Evolutionary conservation across 2,113 vertebrate genomes (phyloP).

Genomic region (Prionailurus viverrinus): DNA sequence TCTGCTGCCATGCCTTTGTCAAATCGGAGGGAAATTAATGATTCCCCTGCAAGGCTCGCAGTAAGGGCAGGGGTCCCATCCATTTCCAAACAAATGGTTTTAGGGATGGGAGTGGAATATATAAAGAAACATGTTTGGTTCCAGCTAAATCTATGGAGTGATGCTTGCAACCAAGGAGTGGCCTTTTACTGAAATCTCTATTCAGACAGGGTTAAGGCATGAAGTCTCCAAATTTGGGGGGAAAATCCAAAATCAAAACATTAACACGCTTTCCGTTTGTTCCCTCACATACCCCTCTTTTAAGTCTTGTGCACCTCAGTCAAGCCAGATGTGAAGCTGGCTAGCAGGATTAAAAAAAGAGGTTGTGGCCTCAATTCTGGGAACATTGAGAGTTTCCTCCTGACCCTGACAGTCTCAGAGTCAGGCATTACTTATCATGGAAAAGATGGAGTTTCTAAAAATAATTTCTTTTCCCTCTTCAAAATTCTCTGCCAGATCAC

Average conservation of each 20-base stretch:
- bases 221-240: constrained; percentile 42
- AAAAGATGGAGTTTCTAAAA: constrained; percentile 29
- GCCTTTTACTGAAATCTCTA: constrained; percentile 3
- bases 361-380: neutral
- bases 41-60: neutral
- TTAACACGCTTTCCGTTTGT: neutral
- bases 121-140: neutral
- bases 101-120: neutral
- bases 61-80: neutral
- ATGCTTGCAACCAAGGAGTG: constrained; percentile 24
- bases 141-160: neutral
- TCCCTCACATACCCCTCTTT: neutral
- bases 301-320: constrained; percentile 15
- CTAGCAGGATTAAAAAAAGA: constrained; percentile 48
- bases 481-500: constrained; percentile 45
- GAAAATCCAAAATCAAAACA: neutral
- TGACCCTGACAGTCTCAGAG: constrained; percentile 19
- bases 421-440: neutral
- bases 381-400: constrained; percentile 22
- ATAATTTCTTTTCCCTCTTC: constrained; percentile 54
- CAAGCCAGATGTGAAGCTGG: neutral
- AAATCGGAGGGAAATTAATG: constrained; percentile 29
- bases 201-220: neutral
- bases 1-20: constrained; percentile 31
- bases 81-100: constrained; percentile 40